phyloP scores from a whole-genome alignment of 2,113 vertebrate species.

The Rhineura floridana region DNA sequence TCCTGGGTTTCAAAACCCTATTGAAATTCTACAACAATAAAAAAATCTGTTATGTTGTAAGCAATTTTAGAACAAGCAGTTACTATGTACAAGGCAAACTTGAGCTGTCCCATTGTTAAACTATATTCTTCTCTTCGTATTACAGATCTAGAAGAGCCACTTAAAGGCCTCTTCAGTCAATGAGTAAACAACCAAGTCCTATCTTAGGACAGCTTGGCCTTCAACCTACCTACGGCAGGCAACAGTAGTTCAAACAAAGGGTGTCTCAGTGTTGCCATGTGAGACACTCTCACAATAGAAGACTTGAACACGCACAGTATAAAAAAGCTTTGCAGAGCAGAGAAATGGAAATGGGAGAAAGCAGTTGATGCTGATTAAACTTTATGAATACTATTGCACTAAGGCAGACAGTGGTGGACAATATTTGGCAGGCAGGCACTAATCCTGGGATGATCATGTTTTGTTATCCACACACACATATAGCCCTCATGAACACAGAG shows the following conservation, averaged over 20 bases:
- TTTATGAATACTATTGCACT: background rate
- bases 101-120: background rate
- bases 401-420: background rate
- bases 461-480: no score
- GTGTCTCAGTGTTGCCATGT: background rate
- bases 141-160: background rate
- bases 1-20: slow-evolving; percentile 13
- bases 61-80: background rate
- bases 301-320: background rate
- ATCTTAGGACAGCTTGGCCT: background rate
- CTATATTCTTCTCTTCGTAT: background rate
- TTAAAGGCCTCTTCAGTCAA: background rate
- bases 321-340: background rate
- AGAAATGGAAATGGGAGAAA: background rate
- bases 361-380: background rate
- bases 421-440: slow-evolving; percentile 9
- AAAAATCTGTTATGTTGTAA: background rate
- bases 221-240: background rate
- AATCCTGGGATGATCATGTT: background rate
- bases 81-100: background rate
- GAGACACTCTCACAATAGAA: background rate
- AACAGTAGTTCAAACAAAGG: background rate
- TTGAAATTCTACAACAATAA: background rate
- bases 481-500: slow-evolving; percentile 15
- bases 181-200: background rate